Percentiles rank a stretch among this genome's conserved stretches.
Conservation (phyloP, 2,888 invertebrate genomes). For the Volucella zonaria region DNA sequence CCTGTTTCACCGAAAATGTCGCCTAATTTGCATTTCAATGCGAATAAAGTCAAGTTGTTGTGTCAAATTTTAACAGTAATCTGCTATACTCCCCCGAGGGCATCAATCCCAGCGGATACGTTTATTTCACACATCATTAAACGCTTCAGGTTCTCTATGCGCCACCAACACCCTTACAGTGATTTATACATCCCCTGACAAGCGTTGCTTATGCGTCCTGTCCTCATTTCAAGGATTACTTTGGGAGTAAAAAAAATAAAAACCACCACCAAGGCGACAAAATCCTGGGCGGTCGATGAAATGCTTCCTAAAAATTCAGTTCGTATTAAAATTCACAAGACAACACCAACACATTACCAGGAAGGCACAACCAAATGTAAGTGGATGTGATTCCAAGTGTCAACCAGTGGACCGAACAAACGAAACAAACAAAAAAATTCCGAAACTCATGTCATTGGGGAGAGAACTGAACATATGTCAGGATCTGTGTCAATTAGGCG, state of each 20-base stretch:
- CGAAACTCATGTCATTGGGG: slow-evolving; percentile 59
- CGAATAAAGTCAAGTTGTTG: slow-evolving; percentile 36
- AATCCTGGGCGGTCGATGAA: slow-evolving; percentile 72
- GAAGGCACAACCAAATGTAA: slow-evolving; percentile 50
- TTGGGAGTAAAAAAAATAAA: slow-evolving; percentile 16
- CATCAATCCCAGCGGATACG: slow-evolving; percentile 77
- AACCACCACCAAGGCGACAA: slow-evolving; percentile 61
- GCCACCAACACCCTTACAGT: slow-evolving; percentile 44
- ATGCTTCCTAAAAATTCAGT: slow-evolving; percentile 31
- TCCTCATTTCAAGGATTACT: slow-evolving; percentile 45
- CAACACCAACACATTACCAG: slow-evolving; percentile 38
- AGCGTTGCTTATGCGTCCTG: slow-evolving; percentile 41
- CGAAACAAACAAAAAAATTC: slow-evolving; percentile 11
- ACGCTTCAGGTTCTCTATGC: slow-evolving; percentile 73
- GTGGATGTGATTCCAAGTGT: slow-evolving; percentile 61
- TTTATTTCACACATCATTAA: slow-evolving; percentile 81
- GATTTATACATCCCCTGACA: slow-evolving; percentile 69
- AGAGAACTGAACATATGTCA: slow-evolving; percentile 72
- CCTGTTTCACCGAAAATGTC: slow-evolving; percentile 37
- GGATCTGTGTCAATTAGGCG: slow-evolving; percentile 74
- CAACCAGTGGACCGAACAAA: slow-evolving; percentile 61
- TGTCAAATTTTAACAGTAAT: slow-evolving; percentile 25
- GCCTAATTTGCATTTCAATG: slow-evolving; percentile 66
- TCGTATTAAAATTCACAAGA: slow-evolving; percentile 69
- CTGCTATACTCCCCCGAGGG: slow-evolving; percentile 31